Base-by-base conservation (phyloP, 1,140 invertebrate species). In the Pissodes strobi region DNA sequence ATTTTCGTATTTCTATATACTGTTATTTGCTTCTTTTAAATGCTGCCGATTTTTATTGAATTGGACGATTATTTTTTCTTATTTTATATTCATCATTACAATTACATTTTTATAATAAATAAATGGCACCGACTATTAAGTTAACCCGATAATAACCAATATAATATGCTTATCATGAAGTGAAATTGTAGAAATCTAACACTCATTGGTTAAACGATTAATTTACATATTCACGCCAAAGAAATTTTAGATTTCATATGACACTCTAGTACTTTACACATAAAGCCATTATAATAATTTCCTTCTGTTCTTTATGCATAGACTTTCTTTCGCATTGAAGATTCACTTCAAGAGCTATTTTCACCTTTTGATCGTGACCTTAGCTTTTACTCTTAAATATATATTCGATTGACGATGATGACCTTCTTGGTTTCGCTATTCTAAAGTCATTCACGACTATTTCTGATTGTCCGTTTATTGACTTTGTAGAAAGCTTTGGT, bases 301-400 rank as follows among this genome's bases (percentile, higher is more conserved):
- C 27, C 22, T 21, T 34, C 34, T 27, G 10, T 13, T 34, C 12
- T n/a, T 2, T 30, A 21, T 17, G 6, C 9, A 48, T 41, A 23
- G 18, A 55, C 52, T 55, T 55, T 55, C 52, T 39, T 55, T 41
- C 17, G 30, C 52, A 41, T 55, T 55, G 52, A 38, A 55, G 52
- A 55, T 55, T 55, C 52, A 55, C 52, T 19, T 37, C 37, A 39
- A 19, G 34, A 21, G 15, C 22, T 9, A 55, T 39, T 55, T 55
- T 55, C 52, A 55, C 52, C 52, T 55, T 55, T 55, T 55, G 52
- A 41, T 55, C 52, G 52, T 55, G 52, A 55, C 52, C 52, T 41
- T 55, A 55, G 52, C 52, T 55, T 55, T 55, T 55, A 55, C 52
- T 55, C 52, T 55, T 37, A n/a, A 43, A n/a, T n/a, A n/a, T n/a